Percentiles rank a stretch among this genome's conserved stretches.
phyloP scores from a whole-genome alignment of 2,113 vertebrate genomes.

The Hydropotes inermis region DNA sequence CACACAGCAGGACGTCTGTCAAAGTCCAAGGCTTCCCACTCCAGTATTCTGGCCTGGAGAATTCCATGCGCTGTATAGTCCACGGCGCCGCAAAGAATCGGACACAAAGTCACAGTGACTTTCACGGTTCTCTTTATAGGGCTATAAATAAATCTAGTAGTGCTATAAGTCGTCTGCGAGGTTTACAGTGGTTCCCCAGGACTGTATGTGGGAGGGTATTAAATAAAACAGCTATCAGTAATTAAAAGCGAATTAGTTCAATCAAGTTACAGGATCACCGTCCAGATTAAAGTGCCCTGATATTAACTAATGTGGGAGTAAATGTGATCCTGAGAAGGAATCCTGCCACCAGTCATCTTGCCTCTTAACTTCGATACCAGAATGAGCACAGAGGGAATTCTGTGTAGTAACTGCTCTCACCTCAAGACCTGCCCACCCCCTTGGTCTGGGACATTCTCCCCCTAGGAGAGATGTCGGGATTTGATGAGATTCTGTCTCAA shows the following conservation, averaged over 20 bases:
- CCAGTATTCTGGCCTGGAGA: background rate
- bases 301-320: background rate
- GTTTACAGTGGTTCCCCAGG: conserved; percentile 46
- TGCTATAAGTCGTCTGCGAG: conserved; percentile 59
- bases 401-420: background rate
- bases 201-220: conserved; percentile 31
- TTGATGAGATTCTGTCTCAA: background rate
- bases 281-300: background rate
- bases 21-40: background rate
- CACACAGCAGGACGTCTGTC: background rate
- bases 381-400: background rate
- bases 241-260: conserved; percentile 19
- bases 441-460: background rate
- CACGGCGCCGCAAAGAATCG: background rate
- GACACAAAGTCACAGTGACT: background rate
- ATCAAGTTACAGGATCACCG: background rate
- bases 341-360: background rate
- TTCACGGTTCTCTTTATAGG: conserved; percentile 31
- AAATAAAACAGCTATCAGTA: conserved; percentile 38
- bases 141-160: conserved; percentile 58
- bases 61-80: background rate
- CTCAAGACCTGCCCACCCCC: background rate
- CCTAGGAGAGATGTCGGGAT: background rate
- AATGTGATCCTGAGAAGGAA: background rate
- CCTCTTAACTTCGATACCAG: background rate